phyloP scores from a whole-genome alignment of 2,113 vertebrate genomes.

The Sapayoa aenigma region DNA sequence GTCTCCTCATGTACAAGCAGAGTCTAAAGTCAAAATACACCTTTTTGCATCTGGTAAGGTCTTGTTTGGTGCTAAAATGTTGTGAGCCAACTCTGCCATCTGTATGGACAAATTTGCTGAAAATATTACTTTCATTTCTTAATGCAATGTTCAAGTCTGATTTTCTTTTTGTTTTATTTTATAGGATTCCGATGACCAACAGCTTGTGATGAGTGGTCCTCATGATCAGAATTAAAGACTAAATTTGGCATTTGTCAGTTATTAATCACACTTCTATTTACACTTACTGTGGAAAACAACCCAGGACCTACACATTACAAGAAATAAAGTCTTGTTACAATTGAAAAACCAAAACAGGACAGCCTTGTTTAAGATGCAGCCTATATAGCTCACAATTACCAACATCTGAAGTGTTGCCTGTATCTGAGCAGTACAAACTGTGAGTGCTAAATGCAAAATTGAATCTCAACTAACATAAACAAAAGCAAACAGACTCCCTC shows the following conservation, averaged over 20 bases:
- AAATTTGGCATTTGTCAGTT: background rate
- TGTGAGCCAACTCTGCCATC: background rate
- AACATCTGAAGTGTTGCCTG: background rate
- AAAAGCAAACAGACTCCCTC: background rate
- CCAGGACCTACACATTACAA: background rate
- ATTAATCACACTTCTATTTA: background rate
- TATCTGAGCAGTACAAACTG: background rate
- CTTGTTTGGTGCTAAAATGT: background rate
- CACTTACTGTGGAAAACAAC: background rate
- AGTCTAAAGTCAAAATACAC: background rate
- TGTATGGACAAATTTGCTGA: background rate
- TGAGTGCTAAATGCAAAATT: background rate
- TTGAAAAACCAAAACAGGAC: background rate
- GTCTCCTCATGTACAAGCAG: background rate
- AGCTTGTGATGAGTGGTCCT: conserved; percentile 55
- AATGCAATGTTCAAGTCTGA: background rate
- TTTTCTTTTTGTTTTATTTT: background rate
- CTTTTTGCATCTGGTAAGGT: background rate
- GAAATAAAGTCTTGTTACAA: background rate
- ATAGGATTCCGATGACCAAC: conserved; percentile 68
- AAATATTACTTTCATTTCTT: background rate
- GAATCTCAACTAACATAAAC: background rate
- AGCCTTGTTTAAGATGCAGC: background rate
- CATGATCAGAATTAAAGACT: conserved; percentile 29
- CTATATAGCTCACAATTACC: background rate